phyloP scores from a whole-genome alignment of 1,140 invertebrate genomes.

The Thalassaphorura encarpata region DNA sequence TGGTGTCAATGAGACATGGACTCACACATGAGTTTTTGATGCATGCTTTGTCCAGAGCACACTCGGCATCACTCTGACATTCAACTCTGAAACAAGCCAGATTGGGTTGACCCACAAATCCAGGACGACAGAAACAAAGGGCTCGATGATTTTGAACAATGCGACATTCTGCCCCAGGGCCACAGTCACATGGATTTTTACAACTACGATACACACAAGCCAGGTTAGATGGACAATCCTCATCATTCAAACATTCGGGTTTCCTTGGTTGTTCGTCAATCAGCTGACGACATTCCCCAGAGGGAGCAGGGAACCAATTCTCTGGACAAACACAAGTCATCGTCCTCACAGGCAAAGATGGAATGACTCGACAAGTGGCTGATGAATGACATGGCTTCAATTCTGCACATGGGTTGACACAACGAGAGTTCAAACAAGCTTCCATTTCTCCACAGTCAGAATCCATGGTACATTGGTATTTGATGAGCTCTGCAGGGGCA shows the following conservation, averaged over 20 bases:
- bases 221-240: conserved; percentile 59
- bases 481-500: background rate
- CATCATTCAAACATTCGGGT: background rate
- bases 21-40: conserved; percentile 73
- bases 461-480: conserved; percentile 71
- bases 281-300: conserved; percentile 46
- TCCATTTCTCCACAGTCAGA: conserved; percentile 76
- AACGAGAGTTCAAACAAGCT: conserved; percentile 62
- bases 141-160: conserved; percentile 55
- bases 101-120: background rate
- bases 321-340: conserved; percentile 69
- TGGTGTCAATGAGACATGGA: conserved; percentile 63
- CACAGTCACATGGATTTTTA: conserved; percentile 68
- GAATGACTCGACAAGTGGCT: conserved; percentile 64
- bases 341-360: conserved; percentile 63
- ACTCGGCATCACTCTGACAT: conserved; percentile 55
- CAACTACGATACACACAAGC: conserved; percentile 70
- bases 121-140: background rate
- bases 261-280: conserved; percentile 55
- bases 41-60: conserved; percentile 65
- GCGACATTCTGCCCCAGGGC: conserved; percentile 64
- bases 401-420: conserved; percentile 60
- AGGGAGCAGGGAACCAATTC: conserved; percentile 51
- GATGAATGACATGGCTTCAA: conserved; percentile 57
- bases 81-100: background rate